phyloP scores from a whole-genome alignment of 2,888 invertebrate genomes.

The Thymelicus sylvestris region DNA sequence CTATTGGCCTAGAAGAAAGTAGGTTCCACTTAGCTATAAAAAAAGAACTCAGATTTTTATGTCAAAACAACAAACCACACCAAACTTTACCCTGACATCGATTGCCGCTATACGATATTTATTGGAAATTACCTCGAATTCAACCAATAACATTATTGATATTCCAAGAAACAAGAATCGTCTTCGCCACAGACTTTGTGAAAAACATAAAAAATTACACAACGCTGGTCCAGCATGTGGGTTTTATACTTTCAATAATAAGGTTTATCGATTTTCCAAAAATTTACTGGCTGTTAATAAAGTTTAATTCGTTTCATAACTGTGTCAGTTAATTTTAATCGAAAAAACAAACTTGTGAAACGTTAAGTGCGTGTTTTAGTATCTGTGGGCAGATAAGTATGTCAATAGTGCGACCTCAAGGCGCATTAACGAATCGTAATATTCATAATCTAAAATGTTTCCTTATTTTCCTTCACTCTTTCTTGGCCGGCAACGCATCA shows the following conservation, averaged over 20 bases:
- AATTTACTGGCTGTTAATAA: constrained; percentile 40
- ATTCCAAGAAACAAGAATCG: constrained; percentile 45
- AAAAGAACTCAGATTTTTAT: too few species aligned
- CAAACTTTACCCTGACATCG: too few species aligned
- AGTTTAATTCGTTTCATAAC: constrained; percentile 42
- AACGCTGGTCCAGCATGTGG: constrained; percentile 30
- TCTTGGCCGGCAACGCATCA: too few species aligned
- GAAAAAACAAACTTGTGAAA: constrained; percentile 33
- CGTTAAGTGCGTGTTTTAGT: constrained; percentile 34
- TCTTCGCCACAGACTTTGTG: constrained; percentile 38
- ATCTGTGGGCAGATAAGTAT: constrained; percentile 41
- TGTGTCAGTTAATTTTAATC: constrained; percentile 40
- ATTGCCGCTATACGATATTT: too few species aligned
- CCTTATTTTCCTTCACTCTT: too few species aligned
- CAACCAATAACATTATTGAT: constrained; percentile 38
- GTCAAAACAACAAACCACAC: too few species aligned
- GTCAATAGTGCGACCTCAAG: constrained; percentile 42
- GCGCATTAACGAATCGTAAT: constrained; percentile 43
- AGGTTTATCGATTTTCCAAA: constrained; percentile 48
- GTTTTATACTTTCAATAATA: constrained; percentile 42
- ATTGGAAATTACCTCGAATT: constrained; percentile 27
- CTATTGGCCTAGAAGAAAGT: too few species aligned
- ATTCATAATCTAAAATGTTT: constrained; percentile 28
- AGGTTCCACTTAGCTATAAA: too few species aligned
- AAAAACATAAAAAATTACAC: constrained; percentile 40